Conservation (phyloP, 2,888 invertebrate genomes). For the Chironomus tentans region DNA sequence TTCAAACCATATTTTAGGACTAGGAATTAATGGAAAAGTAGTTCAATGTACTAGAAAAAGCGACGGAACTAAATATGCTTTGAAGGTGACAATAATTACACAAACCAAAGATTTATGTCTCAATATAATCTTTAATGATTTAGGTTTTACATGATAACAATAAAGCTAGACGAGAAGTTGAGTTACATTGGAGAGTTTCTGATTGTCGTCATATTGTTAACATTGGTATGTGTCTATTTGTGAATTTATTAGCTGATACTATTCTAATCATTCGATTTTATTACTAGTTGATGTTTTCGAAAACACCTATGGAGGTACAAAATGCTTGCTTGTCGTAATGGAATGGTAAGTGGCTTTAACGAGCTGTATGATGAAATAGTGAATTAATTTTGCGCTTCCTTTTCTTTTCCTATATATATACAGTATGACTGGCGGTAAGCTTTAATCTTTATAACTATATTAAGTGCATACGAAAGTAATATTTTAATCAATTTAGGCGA, state of each 20-base stretch:
- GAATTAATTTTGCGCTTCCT: too few species aligned
- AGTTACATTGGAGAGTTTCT: conserved; percentile 88
- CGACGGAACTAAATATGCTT: conserved; percentile 71
- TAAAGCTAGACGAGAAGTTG: conserved; percentile 90
- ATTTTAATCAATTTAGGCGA: conserved; percentile 63
- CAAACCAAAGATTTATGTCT: too few species aligned
- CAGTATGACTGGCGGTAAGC: neutral
- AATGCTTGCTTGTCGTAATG: conserved; percentile 96
- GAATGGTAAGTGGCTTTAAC: conserved; percentile 62
- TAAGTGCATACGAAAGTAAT: too few species aligned
- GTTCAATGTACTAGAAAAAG: conserved; percentile 80
- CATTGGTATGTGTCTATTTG: conserved; percentile 39
- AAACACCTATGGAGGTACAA: conserved; percentile 71
- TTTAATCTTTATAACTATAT: too few species aligned
- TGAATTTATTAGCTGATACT: neutral
- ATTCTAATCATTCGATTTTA: conserved; percentile 15
- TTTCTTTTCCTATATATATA: too few species aligned
- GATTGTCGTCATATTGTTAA: conserved; percentile 89
- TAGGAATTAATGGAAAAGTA: conserved; percentile 93
- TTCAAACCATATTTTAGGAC: conserved; percentile 84
- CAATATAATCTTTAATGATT: neutral
- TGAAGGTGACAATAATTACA: conserved; percentile 61
- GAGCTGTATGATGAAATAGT: too few species aligned
- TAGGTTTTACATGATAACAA: conserved; percentile 82
- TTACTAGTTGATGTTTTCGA: conserved; percentile 45